phyloP scores from a whole-genome alignment of 2,888 invertebrate species.

The Cheilosia variabilis region DNA sequence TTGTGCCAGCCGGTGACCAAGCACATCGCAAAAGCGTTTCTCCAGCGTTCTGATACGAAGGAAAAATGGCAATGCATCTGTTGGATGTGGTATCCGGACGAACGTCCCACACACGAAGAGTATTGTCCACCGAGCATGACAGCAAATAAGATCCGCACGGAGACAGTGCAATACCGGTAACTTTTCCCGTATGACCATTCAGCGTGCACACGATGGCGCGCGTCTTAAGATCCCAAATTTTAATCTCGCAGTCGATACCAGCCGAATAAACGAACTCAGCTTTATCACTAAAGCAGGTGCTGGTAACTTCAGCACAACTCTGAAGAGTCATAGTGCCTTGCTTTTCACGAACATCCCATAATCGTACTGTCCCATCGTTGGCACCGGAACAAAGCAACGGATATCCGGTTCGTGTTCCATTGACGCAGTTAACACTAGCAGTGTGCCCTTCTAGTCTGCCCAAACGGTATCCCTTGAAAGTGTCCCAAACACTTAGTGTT shows the following conservation, averaged over 20 bases:
- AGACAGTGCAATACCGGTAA: conserved; percentile 91
- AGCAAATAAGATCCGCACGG: conserved; percentile 91
- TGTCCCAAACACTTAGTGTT: conserved; percentile 97
- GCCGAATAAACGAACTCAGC: conserved; percentile 96
- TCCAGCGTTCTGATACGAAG: conserved; percentile 98
- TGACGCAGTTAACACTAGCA: conserved; percentile 88
- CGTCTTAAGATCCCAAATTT: conserved; percentile 98
- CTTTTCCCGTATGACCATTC: conserved; percentile 96
- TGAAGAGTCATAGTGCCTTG: conserved; percentile 90
- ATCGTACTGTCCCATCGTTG: conserved; percentile 95
- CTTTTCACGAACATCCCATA: conserved; percentile 96
- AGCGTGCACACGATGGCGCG: conserved; percentile 92
- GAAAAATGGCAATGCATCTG: conserved; percentile 95
- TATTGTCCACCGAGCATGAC: conserved; percentile 98
- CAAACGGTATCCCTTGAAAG: conserved; percentile 93
- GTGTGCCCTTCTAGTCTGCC: conserved; percentile 94
- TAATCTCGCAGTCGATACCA: conserved; percentile 98
- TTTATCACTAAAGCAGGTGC: conserved; percentile 97
- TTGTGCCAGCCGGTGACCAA: conserved; percentile 97
- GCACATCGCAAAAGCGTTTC: conserved; percentile 96
- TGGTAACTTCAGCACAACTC: conserved; percentile 90
- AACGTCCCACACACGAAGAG: conserved; percentile 97
- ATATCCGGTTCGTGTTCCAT: conserved; percentile 91
- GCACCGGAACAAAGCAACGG: conserved; percentile 96
- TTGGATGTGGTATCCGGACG: conserved; percentile 96